Evolutionary conservation across 2,113 vertebrate genomes (phyloP).

Genomic region (Gallinago paraguaiae): DNA sequence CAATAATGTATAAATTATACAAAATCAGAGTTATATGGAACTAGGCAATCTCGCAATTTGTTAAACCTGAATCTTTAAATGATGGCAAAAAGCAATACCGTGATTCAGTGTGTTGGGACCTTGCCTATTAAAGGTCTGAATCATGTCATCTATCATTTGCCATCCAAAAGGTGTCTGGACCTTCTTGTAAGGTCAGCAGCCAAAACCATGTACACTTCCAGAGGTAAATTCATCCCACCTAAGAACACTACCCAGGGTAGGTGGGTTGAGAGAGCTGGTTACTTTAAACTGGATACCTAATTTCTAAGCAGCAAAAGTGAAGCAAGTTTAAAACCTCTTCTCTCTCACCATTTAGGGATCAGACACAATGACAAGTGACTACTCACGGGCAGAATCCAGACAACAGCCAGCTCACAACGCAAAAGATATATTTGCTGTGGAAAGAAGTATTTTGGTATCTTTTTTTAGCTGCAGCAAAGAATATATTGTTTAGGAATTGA

Average conservation of each 20-base stretch:
- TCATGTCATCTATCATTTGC: background rate
- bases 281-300: background rate
- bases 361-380: background rate
- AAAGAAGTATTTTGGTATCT: background rate
- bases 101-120: background rate
- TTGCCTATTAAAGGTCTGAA: background rate
- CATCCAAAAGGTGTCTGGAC: background rate
- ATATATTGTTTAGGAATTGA: background rate
- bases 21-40: background rate
- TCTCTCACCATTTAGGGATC: background rate
- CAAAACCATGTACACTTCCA: background rate
- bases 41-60: rapidly evolving
- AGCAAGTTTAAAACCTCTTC: background rate
- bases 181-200: background rate
- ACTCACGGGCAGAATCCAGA: background rate
- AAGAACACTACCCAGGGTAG: background rate
- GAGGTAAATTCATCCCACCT: background rate
- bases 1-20: background rate
- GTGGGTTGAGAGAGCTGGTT: background rate
- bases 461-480: background rate
- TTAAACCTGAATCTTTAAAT: background rate
- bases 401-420: background rate
- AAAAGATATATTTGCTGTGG: background rate
- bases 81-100: background rate
- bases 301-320: background rate